A percentile compares a stretch with the other conserved stretches of the same genome.
Conservation (phyloP, 2,888 invertebrate species). For the Pseudococcus jackbeardsleyi region DNA sequence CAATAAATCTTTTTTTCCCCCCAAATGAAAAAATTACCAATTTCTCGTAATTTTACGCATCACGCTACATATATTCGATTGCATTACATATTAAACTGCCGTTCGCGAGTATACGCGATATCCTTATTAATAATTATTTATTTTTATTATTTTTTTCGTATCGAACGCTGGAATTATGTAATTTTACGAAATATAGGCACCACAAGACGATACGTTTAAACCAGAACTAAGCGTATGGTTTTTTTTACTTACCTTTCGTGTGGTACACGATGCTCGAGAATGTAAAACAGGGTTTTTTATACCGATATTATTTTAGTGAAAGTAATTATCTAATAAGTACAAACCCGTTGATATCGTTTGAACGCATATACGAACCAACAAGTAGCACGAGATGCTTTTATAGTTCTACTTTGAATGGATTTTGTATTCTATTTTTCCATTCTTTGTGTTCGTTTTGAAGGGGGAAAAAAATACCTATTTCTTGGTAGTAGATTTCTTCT, state of each 20-base stretch:
- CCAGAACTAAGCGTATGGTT: neutral
- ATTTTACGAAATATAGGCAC: neutral
- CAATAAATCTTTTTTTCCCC: too few species aligned
- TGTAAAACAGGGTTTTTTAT: conserved; percentile 17
- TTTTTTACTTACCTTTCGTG: neutral
- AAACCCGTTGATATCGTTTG: neutral
- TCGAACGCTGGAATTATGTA: neutral
- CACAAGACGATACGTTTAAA: conserved; percentile 5
- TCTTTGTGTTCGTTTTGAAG: too few species aligned
- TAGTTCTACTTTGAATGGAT: too few species aligned
- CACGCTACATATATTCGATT: neutral
- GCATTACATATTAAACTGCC: neutral
- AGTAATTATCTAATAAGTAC: conserved; percentile 24
- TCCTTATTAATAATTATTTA: conserved; percentile 31
- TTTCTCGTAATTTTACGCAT: conserved; percentile 1
- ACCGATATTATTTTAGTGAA: conserved; percentile 15
- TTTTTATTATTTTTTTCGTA: neutral
- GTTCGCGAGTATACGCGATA: neutral
- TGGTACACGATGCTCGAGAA: neutral
- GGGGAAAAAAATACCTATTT: too few species aligned
- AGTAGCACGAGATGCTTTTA: too few species aligned
- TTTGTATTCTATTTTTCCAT: too few species aligned
- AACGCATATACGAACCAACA: neutral
- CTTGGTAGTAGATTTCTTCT: too few species aligned
- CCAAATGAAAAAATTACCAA: neutral